Evolutionary conservation across 2,888 invertebrate species (phyloP).

Genomic region (Pardosa pseudoannulata): DNA sequence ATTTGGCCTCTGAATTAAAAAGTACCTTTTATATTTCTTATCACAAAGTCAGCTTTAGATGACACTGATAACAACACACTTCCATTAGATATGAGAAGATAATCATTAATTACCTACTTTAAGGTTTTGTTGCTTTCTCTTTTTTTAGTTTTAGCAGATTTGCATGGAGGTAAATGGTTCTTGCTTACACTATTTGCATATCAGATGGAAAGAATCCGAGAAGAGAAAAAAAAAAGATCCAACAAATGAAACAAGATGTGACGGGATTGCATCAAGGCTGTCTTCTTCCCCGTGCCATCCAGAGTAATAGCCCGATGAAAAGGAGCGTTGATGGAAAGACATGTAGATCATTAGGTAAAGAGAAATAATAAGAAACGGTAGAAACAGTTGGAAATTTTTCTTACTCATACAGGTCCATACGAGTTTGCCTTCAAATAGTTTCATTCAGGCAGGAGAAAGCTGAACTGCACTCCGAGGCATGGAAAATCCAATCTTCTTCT

Average conservation of each 20-base stretch:
- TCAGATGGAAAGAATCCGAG: neutral
- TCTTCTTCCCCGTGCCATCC: neutral
- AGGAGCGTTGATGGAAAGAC: too few species aligned
- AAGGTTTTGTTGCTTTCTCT: neutral
- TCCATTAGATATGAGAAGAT: neutral
- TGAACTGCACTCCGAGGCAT: too few species aligned
- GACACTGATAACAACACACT: neutral
- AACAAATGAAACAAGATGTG: neutral
- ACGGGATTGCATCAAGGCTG: neutral
- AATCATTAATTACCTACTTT: neutral
- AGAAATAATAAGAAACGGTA: too few species aligned
- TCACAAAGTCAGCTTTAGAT: neutral
- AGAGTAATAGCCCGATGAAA: too few species aligned
- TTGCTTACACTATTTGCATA: neutral
- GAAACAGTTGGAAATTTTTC: too few species aligned
- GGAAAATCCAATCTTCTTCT: too few species aligned
- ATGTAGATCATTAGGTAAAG: too few species aligned
- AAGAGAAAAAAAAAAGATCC: neutral
- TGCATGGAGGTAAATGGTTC: neutral
- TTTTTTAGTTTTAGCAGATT: neutral
- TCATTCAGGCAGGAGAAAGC: too few species aligned
- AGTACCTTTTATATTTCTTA: neutral
- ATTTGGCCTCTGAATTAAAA: neutral
- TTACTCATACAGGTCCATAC: too few species aligned
- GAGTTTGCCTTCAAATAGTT: too few species aligned